Conservation (phyloP, 2,797 vertebrate genomes). For the Acanthiza pusilla region DNA sequence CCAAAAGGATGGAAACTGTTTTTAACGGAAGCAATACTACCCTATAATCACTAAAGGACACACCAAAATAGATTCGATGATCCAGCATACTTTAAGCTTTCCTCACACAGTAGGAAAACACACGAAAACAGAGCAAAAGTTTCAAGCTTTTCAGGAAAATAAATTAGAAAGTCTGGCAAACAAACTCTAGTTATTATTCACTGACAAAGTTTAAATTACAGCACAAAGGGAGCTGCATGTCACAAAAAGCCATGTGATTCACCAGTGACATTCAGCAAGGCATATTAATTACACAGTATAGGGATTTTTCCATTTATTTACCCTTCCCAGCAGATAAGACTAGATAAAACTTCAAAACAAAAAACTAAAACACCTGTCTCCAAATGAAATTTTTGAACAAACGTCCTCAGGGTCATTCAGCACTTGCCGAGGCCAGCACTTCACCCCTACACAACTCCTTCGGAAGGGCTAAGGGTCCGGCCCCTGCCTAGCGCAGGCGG, state of each 20-base stretch:
- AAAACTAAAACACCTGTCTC: neutral
- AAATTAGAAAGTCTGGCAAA: neutral
- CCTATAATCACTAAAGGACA: neutral
- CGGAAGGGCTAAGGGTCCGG: neutral
- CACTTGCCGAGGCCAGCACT: neutral
- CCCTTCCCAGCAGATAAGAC: neutral
- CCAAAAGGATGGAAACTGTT: neutral
- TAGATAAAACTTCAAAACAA: neutral
- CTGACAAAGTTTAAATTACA: neutral
- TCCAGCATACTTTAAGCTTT: neutral
- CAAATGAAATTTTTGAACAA: neutral
- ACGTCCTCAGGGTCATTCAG: neutral
- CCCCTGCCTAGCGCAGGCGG: neutral
- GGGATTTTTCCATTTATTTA: neutral
- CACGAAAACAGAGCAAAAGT: neutral
- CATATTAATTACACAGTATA: neutral
- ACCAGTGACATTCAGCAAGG: constrained; percentile 3
- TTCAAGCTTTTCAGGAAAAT: neutral
- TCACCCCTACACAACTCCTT: neutral
- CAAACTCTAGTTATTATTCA: neutral
- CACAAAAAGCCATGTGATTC: constrained; percentile 3
- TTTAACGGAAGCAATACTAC: neutral
- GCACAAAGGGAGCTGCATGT: neutral
- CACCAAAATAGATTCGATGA: neutral
- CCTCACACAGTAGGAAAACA: neutral